A percentile compares a stretch with the other conserved stretches of the same genome.
Conservation (phyloP, 2,888 invertebrate genomes). For the Tryphoninae sp. region DNA sequence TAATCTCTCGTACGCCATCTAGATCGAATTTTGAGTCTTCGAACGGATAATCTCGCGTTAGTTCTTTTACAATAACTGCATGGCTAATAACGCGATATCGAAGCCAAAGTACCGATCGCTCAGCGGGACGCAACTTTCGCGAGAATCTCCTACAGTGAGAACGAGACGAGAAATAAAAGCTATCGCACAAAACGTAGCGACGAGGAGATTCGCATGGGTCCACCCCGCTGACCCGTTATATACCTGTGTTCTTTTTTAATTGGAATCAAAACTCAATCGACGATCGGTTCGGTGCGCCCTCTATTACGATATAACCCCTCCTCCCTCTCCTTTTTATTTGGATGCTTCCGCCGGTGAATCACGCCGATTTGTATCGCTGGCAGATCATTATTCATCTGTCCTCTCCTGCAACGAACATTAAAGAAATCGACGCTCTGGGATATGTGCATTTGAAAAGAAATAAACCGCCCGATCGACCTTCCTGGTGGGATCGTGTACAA, state of each 20-base stretch:
- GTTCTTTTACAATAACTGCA: slow-evolving; percentile 19
- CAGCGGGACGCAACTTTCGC: slow-evolving; percentile 64
- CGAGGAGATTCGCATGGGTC: slow-evolving; percentile 63
- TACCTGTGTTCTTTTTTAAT: slow-evolving; percentile 78
- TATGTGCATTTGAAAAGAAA: slow-evolving; percentile 40
- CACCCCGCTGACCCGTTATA: slow-evolving; percentile 74
- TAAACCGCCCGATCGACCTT: slow-evolving; percentile 54
- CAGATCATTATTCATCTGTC: slow-evolving; percentile 78
- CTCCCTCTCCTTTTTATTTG: neutral
- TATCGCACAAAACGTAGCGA: slow-evolving; percentile 62
- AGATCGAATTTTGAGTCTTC: slow-evolving; percentile 38
- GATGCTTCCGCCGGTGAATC: slow-evolving; percentile 77
- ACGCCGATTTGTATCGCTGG: slow-evolving; percentile 79
- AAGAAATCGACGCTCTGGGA: slow-evolving; percentile 71
- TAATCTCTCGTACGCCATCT: slow-evolving; percentile 19
- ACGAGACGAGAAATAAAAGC: slow-evolving; percentile 23
- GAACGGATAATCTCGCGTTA: neutral
- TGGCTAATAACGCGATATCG: slow-evolving; percentile 73
- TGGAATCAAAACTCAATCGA: slow-evolving; percentile 78
- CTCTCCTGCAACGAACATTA: slow-evolving; percentile 69
- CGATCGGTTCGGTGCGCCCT: slow-evolving; percentile 68
- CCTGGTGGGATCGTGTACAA: slow-evolving; percentile 36
- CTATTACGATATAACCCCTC: neutral
- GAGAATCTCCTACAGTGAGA: slow-evolving; percentile 65
- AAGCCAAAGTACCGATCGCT: slow-evolving; percentile 69